Evolutionary conservation across 2,888 invertebrate species (phyloP).

Genomic region (Pseudococcus viburni): DNA sequence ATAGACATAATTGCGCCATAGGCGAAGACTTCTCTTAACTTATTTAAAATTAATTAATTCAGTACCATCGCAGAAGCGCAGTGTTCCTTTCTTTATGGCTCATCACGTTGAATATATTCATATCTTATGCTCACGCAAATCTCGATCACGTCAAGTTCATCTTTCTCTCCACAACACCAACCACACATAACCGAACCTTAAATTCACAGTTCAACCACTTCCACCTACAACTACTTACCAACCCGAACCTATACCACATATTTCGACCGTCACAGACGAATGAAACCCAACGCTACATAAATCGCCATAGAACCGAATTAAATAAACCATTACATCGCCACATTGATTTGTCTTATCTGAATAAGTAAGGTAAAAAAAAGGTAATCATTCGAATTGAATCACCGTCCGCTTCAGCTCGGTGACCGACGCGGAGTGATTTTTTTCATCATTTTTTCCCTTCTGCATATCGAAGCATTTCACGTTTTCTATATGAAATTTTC

Average conservation of each 20-base stretch:
- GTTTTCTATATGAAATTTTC: slow-evolving; percentile 35
- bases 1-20: background rate
- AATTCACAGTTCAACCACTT: slow-evolving; percentile 17
- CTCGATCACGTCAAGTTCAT: background rate
- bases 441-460: background rate
- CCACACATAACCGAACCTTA: slow-evolving; percentile 27
- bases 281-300: background rate
- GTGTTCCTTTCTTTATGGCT: background rate
- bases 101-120: background rate
- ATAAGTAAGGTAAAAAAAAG: background rate
- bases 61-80: background rate
- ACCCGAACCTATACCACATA: slow-evolving; percentile 27
- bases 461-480: background rate
- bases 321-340: slow-evolving; percentile 10
- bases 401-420: background rate
- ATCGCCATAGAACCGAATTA: background rate
- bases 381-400: slow-evolving; percentile 1
- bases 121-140: background rate
- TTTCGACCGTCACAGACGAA: slow-evolving; percentile 2
- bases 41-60: background rate
- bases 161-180: slow-evolving; percentile 11
- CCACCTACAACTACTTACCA: slow-evolving; percentile 10
- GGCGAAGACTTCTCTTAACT: background rate
- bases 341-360: background rate
- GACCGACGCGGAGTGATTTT: background rate